phyloP scores from a whole-genome alignment of 92 coral and sea anemone species.

The Virgularia gustaviana region DNA sequence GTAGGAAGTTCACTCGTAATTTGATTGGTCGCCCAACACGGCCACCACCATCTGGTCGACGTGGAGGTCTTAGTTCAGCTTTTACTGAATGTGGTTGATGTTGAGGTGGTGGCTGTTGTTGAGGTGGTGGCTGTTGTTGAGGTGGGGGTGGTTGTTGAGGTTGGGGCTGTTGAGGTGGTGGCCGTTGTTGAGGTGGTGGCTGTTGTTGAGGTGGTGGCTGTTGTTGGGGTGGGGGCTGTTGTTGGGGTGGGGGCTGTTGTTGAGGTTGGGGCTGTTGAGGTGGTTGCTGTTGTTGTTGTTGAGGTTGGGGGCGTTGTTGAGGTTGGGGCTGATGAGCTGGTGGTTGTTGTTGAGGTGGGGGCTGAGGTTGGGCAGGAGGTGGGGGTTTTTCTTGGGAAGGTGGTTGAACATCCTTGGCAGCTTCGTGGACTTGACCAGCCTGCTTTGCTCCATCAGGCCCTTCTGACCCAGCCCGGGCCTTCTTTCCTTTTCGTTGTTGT shows the following conservation, averaged over 20 bases:
- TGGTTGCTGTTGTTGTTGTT: background rate
- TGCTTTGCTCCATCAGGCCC: too few relatives aligned
- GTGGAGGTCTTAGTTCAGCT: conserved; percentile 53
- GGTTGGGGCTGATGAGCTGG: background rate
- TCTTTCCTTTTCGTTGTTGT: background rate
- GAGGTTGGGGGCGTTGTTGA: background rate
- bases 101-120: conserved; percentile 11
- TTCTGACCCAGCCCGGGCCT: background rate
- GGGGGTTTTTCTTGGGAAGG: background rate
- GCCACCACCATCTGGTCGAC: conserved; percentile 66
- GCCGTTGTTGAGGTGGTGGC: conserved; percentile 15
- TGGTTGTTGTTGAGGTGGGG: background rate
- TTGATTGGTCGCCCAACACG: conserved; percentile 59
- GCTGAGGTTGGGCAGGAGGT: background rate
- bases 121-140: background rate
- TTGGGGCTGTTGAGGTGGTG: background rate
- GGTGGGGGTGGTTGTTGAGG: background rate
- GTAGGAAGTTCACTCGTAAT: conserved; percentile 68
- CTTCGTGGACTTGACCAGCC: background rate
- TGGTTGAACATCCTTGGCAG: background rate
- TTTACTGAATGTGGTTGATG: conserved; percentile 3
- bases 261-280: background rate
- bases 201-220: background rate
- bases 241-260: conserved; percentile 1
- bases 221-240: background rate